Base-by-base conservation (phyloP, 2,888 invertebrate species). In the Amblyjoppa fuscipennis region DNA sequence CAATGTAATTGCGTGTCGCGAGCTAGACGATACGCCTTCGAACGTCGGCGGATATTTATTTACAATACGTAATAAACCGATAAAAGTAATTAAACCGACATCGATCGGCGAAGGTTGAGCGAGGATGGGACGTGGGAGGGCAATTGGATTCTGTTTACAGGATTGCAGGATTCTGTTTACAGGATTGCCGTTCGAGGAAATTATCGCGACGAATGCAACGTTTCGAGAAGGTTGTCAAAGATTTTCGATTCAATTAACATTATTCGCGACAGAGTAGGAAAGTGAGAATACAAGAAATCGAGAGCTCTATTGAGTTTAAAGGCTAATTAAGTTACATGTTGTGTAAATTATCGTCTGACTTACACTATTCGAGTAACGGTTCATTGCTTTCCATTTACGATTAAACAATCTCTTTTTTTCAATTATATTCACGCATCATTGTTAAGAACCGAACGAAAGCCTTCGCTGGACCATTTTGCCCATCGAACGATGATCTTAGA, bases 201-300 rank as follows among this genome's bases (percentile, higher is more conserved):
- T 45, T 53, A 53, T 16, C 28, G 51, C 16, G 34, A 20, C 56
- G 73, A 51, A 59, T 5, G 53, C 7, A n/a, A 16, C 56, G 38
- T 59, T 59, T 28, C 73, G n/a, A 34, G n/a, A 34, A 45, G 53
- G 41, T 69, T 70, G 41, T 61, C 77, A 53, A 16, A 61, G 71
- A 70, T 74, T 68, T 71, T 38, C 51, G 69, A 53, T 20, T 69
- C 28, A 69, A 69, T 69, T 69, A 49, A 2, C 20, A 20, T 20
- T 7, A 53, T 53, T 53, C 53, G 25, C 49, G 45, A 5, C 34
- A n/a, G 25, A 9, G 45, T 45, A 5, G 25, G 13, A 11, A 45
- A 49, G 4, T 7, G 41, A 45, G 49, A 69, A 45, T n/a, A 13
- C 25, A 25, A 25, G 20, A 69, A 69, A n/a, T 28, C 45, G 53